phyloP scores from a whole-genome alignment of 2,113 vertebrate genomes.

The Ciconia maguari region DNA sequence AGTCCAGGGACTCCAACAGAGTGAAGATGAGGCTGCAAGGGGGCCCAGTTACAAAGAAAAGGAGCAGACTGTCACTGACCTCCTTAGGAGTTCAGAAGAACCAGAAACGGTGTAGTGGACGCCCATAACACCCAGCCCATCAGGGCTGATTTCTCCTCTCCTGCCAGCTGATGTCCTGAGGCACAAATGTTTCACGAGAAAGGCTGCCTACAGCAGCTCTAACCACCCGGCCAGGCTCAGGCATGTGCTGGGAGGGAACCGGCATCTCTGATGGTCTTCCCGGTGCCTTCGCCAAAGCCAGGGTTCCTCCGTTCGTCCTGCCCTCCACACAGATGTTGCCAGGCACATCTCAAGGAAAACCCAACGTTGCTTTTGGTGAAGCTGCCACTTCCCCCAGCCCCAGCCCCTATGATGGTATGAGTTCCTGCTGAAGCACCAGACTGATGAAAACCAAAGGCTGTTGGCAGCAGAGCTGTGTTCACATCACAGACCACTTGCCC shows the following conservation, averaged over 20 bases:
- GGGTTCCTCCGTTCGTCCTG: not conserved
- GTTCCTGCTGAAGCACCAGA: not conserved
- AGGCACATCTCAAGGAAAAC: not conserved
- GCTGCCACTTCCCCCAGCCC: not conserved
- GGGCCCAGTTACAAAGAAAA: not conserved
- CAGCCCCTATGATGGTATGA: accelerated
- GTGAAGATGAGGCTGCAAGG: not conserved
- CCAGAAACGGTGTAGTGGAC: accelerated
- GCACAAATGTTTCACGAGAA: not conserved
- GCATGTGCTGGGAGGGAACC: accelerated
- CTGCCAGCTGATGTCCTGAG: not conserved
- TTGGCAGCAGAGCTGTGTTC: not conserved
- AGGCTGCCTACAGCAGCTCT: not conserved
- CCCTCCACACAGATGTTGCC: not conserved
- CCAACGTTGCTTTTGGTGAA: not conserved
- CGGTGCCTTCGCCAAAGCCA: not conserved
- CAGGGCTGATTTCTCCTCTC: not conserved
- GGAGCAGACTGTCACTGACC: not conserved
- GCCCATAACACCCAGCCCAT: not conserved
- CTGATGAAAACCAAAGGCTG: not conserved
- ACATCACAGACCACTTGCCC: not conserved
- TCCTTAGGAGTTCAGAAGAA: not conserved
- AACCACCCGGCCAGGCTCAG: not conserved
- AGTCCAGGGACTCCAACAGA: too few relatives aligned
- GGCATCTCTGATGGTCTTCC: not conserved